phyloP scores from a whole-genome alignment of 2,888 invertebrate genomes.

The Rhorus exstirpatorius region DNA sequence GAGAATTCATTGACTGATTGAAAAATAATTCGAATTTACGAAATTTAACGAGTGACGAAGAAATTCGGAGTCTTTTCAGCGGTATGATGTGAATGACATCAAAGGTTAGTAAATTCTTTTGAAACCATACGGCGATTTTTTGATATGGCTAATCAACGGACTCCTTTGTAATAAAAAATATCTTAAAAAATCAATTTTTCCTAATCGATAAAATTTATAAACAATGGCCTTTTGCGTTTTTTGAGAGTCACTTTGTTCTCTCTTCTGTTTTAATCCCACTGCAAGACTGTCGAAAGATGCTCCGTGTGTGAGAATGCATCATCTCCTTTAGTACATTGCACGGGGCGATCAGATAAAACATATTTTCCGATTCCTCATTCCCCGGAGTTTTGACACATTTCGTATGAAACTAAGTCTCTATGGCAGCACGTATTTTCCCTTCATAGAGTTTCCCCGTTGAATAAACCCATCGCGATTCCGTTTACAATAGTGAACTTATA shows the following conservation, averaged over 20 bases:
- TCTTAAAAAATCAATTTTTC: too few relatives aligned
- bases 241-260: too few relatives aligned
- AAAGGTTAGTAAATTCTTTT: neutral
- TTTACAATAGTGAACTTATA: constrained; percentile 56
- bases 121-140: neutral
- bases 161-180: neutral
- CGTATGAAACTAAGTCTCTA: constrained; percentile 44
- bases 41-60: neutral
- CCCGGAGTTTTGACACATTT: constrained; percentile 33
- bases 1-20: neutral
- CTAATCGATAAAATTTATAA: too few relatives aligned
- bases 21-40: neutral
- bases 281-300: neutral
- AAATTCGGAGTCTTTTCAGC: neutral
- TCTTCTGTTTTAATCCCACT: neutral
- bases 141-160: neutral
- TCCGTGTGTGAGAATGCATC: neutral
- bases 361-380: constrained; percentile 37
- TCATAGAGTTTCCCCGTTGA: constrained; percentile 24
- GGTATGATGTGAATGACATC: neutral
- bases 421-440: constrained; percentile 25
- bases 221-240: too few relatives aligned
- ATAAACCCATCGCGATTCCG: constrained; percentile 43
- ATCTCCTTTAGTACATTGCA: neutral
- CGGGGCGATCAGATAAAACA: constrained; percentile 33